Conservation (phyloP, 2,888 invertebrate species). For the Venusia cambrica region DNA sequence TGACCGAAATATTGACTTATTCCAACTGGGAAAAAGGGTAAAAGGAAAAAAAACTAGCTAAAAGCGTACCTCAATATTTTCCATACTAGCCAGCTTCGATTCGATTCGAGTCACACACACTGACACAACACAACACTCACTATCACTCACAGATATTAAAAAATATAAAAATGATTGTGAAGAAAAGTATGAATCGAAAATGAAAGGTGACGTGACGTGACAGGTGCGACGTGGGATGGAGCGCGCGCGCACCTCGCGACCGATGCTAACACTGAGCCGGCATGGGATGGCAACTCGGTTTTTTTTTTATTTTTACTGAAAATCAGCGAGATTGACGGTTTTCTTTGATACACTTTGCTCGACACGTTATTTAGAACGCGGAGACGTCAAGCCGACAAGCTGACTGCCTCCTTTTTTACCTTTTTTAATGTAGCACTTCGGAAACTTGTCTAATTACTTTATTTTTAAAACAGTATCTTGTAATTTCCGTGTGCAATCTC, state of each 20-base stretch:
- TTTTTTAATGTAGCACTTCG: too few species aligned
- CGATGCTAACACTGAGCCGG: constrained; percentile 69
- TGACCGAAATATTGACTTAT: too few species aligned
- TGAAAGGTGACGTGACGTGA: constrained; percentile 37
- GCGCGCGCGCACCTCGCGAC: constrained; percentile 67
- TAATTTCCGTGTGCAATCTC: too few species aligned
- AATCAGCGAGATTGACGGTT: constrained; percentile 66
- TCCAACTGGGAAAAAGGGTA: too few species aligned
- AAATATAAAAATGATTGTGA: constrained; percentile 13
- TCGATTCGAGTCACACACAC: constrained; percentile 41
- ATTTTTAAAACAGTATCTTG: too few species aligned
- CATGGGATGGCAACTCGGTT: constrained; percentile 57
- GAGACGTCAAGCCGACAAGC: constrained; percentile 21
- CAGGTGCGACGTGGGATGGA: constrained; percentile 46
- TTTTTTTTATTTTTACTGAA: constrained; percentile 66
- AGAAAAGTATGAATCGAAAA: constrained; percentile 35
- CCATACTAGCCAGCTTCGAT: too few species aligned
- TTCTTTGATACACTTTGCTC: constrained; percentile 45
- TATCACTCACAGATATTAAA: constrained; percentile 17
- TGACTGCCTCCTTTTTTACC: not conserved
- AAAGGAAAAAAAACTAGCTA: too few species aligned
- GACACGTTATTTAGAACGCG: constrained; percentile 40
- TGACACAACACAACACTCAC: constrained; percentile 37
- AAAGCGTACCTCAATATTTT: too few species aligned
- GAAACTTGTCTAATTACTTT: too few species aligned